A percentile compares a stretch with the other conserved stretches of the same genome.
Conservation (phyloP, 2,888 invertebrate species). For the Chrysolina haemoptera region DNA sequence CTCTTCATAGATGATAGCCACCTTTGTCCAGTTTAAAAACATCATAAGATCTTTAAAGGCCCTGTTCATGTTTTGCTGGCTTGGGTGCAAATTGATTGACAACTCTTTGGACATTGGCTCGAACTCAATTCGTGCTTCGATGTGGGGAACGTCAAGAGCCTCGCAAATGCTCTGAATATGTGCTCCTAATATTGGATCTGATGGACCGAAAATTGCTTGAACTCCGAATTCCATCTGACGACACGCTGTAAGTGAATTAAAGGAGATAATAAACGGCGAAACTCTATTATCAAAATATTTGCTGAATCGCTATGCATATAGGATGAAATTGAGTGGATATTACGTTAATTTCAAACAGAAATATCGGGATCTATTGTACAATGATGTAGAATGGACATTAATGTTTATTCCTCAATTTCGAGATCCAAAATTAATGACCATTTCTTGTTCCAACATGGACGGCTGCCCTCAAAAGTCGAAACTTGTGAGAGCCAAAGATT, state of each 20-base stretch:
- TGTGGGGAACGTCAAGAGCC: slow-evolving; percentile 90
- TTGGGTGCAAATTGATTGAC: slow-evolving; percentile 91
- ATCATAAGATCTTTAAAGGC: slow-evolving; percentile 90
- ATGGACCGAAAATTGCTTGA: slow-evolving; percentile 90
- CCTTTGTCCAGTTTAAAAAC: slow-evolving; percentile 93
- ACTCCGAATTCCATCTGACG: slow-evolving; percentile 87
- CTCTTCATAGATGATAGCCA: slow-evolving; percentile 95
- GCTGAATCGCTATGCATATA: neutral
- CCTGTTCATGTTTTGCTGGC: slow-evolving; percentile 84
- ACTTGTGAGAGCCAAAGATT: no score
- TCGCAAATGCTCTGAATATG: slow-evolving; percentile 93
- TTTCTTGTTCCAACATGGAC: no score
- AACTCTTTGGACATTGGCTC: slow-evolving; percentile 79
- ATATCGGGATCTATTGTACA: no score
- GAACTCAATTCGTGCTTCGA: slow-evolving; percentile 83
- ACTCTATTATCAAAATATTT: neutral
- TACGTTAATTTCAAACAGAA: no score
- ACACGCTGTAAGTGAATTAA: slow-evolving; percentile 74
- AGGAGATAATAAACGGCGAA: slow-evolving; percentile 3
- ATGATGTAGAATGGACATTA: no score
- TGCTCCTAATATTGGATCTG: slow-evolving; percentile 85
- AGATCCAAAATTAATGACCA: no score
- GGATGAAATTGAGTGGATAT: neutral
- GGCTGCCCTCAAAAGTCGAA: no score
- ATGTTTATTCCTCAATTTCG: no score